A percentile compares a stretch with the other conserved stretches of the same genome.
Conservation (phyloP, 2,113 vertebrate genomes). For the Vireo altiloquus region DNA sequence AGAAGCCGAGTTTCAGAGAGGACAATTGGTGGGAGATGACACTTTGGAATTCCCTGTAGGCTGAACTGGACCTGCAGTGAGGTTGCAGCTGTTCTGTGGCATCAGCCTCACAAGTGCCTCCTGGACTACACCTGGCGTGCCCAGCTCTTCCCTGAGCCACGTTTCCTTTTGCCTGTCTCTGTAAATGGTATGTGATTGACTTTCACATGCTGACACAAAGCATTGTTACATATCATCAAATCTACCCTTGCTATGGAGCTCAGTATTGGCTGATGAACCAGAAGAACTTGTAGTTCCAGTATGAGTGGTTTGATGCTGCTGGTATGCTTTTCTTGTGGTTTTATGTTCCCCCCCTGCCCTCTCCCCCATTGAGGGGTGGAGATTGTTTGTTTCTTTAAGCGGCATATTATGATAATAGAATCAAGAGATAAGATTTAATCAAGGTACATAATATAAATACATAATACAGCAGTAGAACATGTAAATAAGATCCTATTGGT, state of each 20-base stretch:
- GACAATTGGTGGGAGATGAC: neutral
- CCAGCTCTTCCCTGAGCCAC: neutral
- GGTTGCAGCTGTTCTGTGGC: neutral
- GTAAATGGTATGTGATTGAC: neutral
- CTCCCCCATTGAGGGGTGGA: neutral
- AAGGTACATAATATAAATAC: constrained; percentile 22
- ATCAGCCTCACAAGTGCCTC: neutral
- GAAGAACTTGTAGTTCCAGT: constrained; percentile 54
- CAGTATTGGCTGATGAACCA: constrained; percentile 3
- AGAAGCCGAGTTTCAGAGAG: neutral
- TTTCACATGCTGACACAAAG: constrained; percentile 24
- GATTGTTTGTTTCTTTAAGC: constrained; percentile 58
- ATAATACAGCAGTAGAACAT: constrained; percentile 33
- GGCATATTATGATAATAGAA: constrained; percentile 47
- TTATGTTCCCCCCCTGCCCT: neutral
- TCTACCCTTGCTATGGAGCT: neutral
- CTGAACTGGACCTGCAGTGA: neutral
- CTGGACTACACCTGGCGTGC: neutral
- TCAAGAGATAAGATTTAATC: constrained; percentile 61
- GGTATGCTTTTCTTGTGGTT: constrained; percentile 48
- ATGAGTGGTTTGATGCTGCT: constrained; percentile 12
- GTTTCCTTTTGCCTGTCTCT: neutral
- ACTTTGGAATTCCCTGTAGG: neutral
- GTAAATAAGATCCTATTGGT: constrained; percentile 23
- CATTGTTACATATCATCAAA: neutral